Conservation (phyloP, 2,113 vertebrate genomes). For the Elephantulus edwardii region DNA sequence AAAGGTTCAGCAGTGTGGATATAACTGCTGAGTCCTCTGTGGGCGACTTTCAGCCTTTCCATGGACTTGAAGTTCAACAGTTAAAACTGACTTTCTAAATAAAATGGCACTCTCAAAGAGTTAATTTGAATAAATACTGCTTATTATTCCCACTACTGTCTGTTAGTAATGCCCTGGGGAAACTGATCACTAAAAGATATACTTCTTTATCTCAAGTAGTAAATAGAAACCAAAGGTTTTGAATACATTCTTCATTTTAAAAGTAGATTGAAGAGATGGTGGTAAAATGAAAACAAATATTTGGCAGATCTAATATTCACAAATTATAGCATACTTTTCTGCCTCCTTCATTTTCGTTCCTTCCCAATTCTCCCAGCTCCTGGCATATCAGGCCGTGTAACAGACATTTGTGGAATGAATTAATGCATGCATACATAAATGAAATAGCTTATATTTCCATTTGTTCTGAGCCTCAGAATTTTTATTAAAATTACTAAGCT, state of each 20-base stretch:
- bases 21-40: neutral
- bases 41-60: neutral
- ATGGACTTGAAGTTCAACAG: neutral
- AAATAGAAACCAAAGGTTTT: constrained; percentile 16
- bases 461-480: constrained; percentile 39
- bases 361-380: neutral
- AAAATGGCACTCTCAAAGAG: neutral
- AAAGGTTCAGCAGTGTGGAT: neutral
- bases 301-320: neutral
- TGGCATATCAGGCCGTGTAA: neutral
- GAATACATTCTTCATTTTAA: constrained; percentile 45
- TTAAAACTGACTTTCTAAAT: constrained; percentile 7
- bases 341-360: neutral
- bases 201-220: constrained; percentile 41
- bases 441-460: constrained; percentile 2
- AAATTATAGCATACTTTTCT: neutral
- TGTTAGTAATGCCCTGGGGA: constrained; percentile 14
- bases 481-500: constrained; percentile 24
- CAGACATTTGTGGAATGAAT: neutral
- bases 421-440: neutral
- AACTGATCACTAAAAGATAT: constrained; percentile 20
- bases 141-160: neutral
- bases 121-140: neutral
- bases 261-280: neutral
- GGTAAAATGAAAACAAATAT: constrained; percentile 20